Percentiles rank a stretch among this genome's conserved stretches.
These are phyloP conservation scores for Loxodonta africana DNA, from an alignment of 2,113 vertebrate species.

Conservation along the genomic window DNA sequence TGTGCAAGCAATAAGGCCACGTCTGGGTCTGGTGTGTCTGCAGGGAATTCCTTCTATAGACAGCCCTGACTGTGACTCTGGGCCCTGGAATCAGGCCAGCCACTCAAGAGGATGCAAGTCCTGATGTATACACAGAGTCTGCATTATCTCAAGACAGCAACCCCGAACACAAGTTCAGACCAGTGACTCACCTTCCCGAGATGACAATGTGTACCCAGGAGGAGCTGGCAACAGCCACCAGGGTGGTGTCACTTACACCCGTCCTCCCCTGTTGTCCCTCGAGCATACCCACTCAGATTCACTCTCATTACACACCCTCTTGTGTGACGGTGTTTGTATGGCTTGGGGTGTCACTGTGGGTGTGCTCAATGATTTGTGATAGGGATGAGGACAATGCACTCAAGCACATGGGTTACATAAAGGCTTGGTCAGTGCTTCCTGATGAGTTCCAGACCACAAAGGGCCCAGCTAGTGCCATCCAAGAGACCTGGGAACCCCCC, in stretches of 20 bases:
- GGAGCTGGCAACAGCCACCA: not conserved
- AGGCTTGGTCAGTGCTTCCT: not conserved
- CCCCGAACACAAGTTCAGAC: constrained; percentile 1
- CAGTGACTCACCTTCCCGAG: constrained; percentile 42
- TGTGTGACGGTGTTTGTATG: not conserved
- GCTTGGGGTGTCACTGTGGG: not conserved
- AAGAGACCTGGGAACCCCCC: not conserved
- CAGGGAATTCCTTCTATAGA: not conserved
- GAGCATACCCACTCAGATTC: not conserved
- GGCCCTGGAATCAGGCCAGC: not conserved
- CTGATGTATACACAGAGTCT: not conserved
- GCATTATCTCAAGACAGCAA: not conserved
- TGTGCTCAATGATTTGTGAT: not conserved
- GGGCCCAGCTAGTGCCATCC: too few species aligned
- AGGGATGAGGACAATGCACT: not conserved
- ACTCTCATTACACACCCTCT: not conserved
- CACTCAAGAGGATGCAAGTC: not conserved
- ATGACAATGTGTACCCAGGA: not conserved
- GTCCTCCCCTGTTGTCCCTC: not conserved
- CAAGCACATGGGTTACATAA: not conserved
- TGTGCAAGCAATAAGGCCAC: not conserved
- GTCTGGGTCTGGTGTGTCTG: not conserved
- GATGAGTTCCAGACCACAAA: not conserved
- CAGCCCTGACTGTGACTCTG: not conserved
- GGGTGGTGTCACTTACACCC: not conserved